phyloP scores from a whole-genome alignment of 2,888 invertebrate species.

The Steinernema hermaphroditum region DNA sequence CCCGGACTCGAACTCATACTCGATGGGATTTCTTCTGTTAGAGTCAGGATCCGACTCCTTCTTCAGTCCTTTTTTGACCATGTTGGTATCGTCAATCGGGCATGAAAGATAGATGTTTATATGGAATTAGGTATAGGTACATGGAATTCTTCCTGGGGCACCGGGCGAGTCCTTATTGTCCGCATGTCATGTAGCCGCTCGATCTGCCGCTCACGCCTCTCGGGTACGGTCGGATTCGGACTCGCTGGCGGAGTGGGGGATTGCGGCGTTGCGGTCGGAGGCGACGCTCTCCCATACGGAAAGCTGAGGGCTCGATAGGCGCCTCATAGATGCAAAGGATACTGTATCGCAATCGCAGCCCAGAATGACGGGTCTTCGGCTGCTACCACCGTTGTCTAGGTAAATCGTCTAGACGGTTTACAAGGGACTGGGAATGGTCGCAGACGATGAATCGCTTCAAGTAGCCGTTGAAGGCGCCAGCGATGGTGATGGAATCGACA shows the following conservation, averaged over 20 bases:
- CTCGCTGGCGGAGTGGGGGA: background rate
- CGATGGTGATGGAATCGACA: slow-evolving; percentile 26
- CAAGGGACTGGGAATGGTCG: slow-evolving; percentile 26
- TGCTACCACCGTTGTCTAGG: background rate
- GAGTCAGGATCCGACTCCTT: too few relatives aligned
- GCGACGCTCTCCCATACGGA: background rate
- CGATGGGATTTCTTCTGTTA: too few relatives aligned
- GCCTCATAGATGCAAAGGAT: background rate
- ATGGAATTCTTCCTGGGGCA: slow-evolving; percentile 14
- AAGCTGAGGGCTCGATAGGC: background rate
- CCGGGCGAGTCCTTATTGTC: background rate
- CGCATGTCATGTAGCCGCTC: slow-evolving; percentile 17
- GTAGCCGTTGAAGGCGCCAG: slow-evolving; percentile 17
- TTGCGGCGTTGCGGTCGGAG: background rate
- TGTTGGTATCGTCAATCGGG: too few relatives aligned
- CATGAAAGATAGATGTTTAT: too few relatives aligned
- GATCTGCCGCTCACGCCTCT: background rate
- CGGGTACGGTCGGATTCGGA: slow-evolving; percentile 5
- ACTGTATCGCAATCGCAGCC: background rate
- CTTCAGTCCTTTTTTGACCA: too few relatives aligned
- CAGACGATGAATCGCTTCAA: slow-evolving; percentile 25
- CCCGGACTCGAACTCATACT: too few relatives aligned
- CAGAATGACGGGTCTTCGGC: background rate
- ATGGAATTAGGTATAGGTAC: too few relatives aligned
- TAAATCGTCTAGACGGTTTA: slow-evolving; percentile 9